Evolutionary conservation across 2,888 invertebrate genomes (phyloP).

Genomic region (Parelbella ahira): DNA sequence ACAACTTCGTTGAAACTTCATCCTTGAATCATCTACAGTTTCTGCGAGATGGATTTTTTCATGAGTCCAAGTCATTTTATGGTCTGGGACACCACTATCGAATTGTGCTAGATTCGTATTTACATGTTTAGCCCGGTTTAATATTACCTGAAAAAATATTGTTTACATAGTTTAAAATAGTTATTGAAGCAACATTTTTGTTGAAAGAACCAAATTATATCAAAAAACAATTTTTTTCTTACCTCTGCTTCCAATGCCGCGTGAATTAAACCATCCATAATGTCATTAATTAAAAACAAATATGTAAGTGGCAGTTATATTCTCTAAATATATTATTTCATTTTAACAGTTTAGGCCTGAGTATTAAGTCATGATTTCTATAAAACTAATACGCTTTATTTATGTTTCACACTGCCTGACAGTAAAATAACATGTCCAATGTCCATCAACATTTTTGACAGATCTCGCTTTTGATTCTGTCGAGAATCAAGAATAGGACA

Average conservation of each 20-base stretch:
- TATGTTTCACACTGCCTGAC: conserved; percentile 79
- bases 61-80: conserved; percentile 79
- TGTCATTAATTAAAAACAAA: conserved; percentile 75
- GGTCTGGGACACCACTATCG: conserved; percentile 72
- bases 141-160: conserved; percentile 63
- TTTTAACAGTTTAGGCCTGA: conserved; percentile 66
- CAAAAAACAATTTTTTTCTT: conserved; percentile 56
- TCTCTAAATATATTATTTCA: conserved; percentile 64
- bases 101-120: conserved; percentile 68
- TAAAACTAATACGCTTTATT: conserved; percentile 77
- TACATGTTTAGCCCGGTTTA: conserved; percentile 76
- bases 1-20: conserved; percentile 70
- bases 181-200: conserved; percentile 26
- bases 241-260: conserved; percentile 80
- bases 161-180: conserved; percentile 28
- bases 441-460: conserved; percentile 76
- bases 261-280: conserved; percentile 81
- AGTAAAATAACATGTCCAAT: conserved; percentile 78
- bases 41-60: conserved; percentile 75
- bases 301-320: conserved; percentile 64
- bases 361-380: conserved; percentile 79
- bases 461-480: conserved; percentile 28
- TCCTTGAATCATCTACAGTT: conserved; percentile 72
- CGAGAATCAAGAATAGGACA: conserved; percentile 14
- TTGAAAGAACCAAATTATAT: conserved; percentile 35